Base-by-base conservation (phyloP, 2,888 invertebrate species). In the Drosophila kambysellisi region DNA sequence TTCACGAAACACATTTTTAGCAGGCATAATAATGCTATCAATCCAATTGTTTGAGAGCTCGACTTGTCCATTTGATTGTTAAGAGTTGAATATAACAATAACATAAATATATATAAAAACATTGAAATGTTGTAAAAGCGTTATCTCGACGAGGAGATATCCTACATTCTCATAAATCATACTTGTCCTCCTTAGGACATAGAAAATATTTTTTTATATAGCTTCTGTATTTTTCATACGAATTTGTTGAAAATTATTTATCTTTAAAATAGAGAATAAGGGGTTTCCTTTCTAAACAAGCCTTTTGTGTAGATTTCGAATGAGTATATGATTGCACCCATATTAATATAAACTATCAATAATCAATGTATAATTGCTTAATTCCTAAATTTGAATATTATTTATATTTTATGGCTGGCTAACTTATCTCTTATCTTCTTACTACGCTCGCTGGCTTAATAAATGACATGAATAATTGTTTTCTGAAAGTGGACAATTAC, bases 41-140 rank as follows among this genome's bases (percentile, higher is more conserved):
- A 33, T 12, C 43, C 37, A 3, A 30, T n/a, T 9, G 29, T 5
- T 51, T 29, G 32, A 5, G 33, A 17, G 15, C 20, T 12, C 35
- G 56, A 59, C 57, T 67, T 59, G 5, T 64, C 43, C 48, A 53
- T 53, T 54, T 39, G 43, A 57, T 39, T 41, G 32, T 20, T 30
- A 11, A 12, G 11, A 12, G 12, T 9, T 12, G 12, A 72, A 60
- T 60, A 39, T 39, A 41, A n/a, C n/a, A n/a, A 41, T 11, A 41
- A 11, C 5, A n/a, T 41, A 11, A 9, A n/a, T 9, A n/a, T n/a
- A n/a, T 5, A 5, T 0, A 6, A 17, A 39, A 17, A 39, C 0
- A 1, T 7, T 7, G 7, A 43, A 20, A 20, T 43, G 5, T n/a
- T 20, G 9, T 20, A 25, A 25, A 25, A 20, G 1, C 12, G 12